Conservation (phyloP, 2,888 invertebrate species). For the Lycia hirtaria region DNA sequence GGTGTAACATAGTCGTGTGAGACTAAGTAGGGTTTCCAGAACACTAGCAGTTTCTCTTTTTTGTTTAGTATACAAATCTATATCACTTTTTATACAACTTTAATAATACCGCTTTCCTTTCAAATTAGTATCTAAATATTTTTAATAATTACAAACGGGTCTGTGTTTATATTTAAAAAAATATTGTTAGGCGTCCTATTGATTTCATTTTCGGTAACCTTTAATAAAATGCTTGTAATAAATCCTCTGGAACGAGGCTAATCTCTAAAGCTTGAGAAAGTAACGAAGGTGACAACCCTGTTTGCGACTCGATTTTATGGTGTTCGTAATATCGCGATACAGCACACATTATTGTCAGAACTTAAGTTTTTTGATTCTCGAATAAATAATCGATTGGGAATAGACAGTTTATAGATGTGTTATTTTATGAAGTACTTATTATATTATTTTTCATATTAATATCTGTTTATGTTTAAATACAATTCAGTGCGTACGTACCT, state of each 20-base stretch:
- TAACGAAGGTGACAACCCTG: conserved; percentile 14
- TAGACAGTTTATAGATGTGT: conserved; percentile 27
- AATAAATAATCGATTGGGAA: conserved; percentile 31
- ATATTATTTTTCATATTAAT: neutral
- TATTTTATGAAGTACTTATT: conserved; percentile 21
- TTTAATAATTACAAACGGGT: too few relatives aligned
- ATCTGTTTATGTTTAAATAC: conserved; percentile 5
- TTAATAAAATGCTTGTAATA: neutral
- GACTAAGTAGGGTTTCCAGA: conserved; percentile 22
- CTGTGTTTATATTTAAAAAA: too few relatives aligned
- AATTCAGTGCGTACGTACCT: neutral
- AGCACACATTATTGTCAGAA: conserved; percentile 38
- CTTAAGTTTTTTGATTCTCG: conserved; percentile 36
- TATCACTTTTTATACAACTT: too few relatives aligned
- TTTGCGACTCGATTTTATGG: conserved; percentile 33
- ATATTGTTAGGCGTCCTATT: too few relatives aligned
- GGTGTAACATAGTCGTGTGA: conserved; percentile 47
- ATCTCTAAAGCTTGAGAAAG: neutral
- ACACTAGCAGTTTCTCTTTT: conserved; percentile 1
- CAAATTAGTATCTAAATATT: neutral
- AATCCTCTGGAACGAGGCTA: neutral
- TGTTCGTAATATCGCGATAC: conserved; percentile 42
- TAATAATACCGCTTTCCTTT: neutral
- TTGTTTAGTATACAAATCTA: too few relatives aligned
- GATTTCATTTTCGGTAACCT: neutral